Evolutionary conservation across 64 coral and sea anemone species (phyloP), one percentile per base, ranked within the genome.

Genomic region (Cladopsammia gracilis): DNA sequence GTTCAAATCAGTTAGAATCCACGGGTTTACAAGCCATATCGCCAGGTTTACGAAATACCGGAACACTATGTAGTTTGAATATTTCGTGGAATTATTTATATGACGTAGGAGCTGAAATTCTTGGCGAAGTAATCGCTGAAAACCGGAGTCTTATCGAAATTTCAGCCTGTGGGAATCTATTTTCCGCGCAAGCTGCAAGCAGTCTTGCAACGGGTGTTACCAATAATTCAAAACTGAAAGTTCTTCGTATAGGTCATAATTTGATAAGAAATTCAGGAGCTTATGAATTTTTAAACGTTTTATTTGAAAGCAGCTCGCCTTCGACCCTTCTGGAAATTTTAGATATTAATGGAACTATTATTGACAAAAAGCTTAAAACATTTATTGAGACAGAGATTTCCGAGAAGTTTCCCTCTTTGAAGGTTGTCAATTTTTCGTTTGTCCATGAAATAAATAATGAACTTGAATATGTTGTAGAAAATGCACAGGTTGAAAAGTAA

Each of bases 51-150:
- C 71, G 16, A 20, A 91, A 67, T 34, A 65, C 88, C 6, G 58
- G 22, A 83, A 49, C 70, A 12, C 62, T 98, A 46, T 53, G 90
- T 47, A 78, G 45, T 23, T 78, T 98, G 2, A 89, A 98, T 69
- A 91, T 98, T 26, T 98, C 96, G 15, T 98, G 96, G 96, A 98
- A 98, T 72, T 98, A 98, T 87, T 57, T 98, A 22, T 84, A 94
- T 84, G 89, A 98, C 57, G 83, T 50, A 16, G 92, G 96, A 26
- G 89, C 92, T 25, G 46, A 91, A 64, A 78, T 83, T 54, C 54
- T 91, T 25, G 91, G 77, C n/a, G 74, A 94, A 10, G 52, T 91
- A 0, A 91, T 98, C 16, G 85, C 58, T 44, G 53, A 34, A 57
- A 98, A 88, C 73, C 86, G 73, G 62, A 90, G 90, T 18, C 69